phyloP scores from a whole-genome alignment of 2,797 vertebrate species.

The Trachurus trachurus region DNA sequence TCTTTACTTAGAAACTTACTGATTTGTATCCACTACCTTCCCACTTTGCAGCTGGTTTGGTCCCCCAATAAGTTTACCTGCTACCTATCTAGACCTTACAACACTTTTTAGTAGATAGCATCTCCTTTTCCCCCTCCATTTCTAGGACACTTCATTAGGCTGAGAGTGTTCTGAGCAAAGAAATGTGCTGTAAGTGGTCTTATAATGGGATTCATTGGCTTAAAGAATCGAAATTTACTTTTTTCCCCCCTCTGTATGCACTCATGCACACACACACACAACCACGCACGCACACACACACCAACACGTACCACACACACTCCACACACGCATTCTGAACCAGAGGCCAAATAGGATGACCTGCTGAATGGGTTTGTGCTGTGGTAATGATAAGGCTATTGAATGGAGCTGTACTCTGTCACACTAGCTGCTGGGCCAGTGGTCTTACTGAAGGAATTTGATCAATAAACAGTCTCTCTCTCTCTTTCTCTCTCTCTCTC shows the following conservation, averaged over 20 bases:
- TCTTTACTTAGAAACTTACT: too few relatives aligned
- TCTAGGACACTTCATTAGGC: constrained; percentile 78
- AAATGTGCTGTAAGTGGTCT: constrained; percentile 72
- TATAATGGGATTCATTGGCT: constrained; percentile 84
- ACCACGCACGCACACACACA: constrained; percentile 11
- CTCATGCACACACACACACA: background rate
- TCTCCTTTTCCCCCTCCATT: constrained; percentile 49
- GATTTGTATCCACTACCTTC: background rate
- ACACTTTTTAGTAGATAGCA: constrained; percentile 37
- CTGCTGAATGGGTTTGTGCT: constrained; percentile 75
- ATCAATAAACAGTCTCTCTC: constrained; percentile 78
- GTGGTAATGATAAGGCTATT: constrained; percentile 83
- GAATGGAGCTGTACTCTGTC: constrained; percentile 83
- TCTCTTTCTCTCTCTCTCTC: constrained; percentile 15
- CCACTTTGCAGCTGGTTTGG: constrained; percentile 4
- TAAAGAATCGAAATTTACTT: constrained; percentile 74
- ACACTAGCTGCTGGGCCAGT: constrained; percentile 68
- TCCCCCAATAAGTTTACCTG: constrained; percentile 25
- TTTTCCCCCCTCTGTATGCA: background rate
- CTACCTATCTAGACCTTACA: background rate
- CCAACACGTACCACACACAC: constrained; percentile 15
- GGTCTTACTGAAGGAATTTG: constrained; percentile 70
- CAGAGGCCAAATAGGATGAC: constrained; percentile 73
- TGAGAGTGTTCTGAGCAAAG: constrained; percentile 75
- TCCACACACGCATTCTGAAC: constrained; percentile 38